Conservation (phyloP, 2,888 invertebrate species). For the Pegoplata infirma region DNA sequence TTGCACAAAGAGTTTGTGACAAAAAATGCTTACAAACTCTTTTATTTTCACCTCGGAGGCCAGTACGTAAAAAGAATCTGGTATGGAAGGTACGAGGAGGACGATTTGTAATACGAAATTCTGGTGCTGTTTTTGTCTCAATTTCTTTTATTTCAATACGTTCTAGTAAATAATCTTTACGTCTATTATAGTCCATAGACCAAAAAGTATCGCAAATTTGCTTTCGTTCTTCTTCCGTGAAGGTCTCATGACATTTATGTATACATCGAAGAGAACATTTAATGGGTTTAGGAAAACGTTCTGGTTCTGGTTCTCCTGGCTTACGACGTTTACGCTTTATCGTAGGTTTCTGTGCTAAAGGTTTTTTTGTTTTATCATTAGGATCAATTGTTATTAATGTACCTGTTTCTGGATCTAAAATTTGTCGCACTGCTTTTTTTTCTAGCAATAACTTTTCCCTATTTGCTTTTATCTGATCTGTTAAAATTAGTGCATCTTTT, state of each 20-base stretch:
- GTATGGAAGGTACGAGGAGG: conserved; percentile 58
- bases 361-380: neutral
- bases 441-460: conserved; percentile 9
- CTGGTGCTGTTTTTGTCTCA: conserved; percentile 38
- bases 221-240: conserved; percentile 60
- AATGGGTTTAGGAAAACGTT: conserved; percentile 57
- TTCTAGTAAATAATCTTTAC: conserved; percentile 62
- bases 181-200: conserved; percentile 62
- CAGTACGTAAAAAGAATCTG: conserved; percentile 57
- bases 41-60: conserved; percentile 57
- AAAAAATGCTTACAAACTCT: conserved; percentile 64
- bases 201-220: conserved; percentile 61
- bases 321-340: conserved; percentile 34
- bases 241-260: conserved; percentile 57
- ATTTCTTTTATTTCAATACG: conserved; percentile 58
- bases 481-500: conserved; percentile 31
- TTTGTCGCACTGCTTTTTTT: neutral
- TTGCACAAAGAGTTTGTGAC: conserved; percentile 53
- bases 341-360: neutral
- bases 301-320: conserved; percentile 22
- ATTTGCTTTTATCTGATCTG: conserved; percentile 8
- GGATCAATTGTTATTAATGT: conserved; percentile 26
- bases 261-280: conserved; percentile 55
- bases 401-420: conserved; percentile 18
- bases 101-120: conserved; percentile 60